Percentiles rank a stretch among this genome's conserved stretches.
Conservation (phyloP, 2,888 invertebrate genomes). For the Agonopterix arenella region DNA sequence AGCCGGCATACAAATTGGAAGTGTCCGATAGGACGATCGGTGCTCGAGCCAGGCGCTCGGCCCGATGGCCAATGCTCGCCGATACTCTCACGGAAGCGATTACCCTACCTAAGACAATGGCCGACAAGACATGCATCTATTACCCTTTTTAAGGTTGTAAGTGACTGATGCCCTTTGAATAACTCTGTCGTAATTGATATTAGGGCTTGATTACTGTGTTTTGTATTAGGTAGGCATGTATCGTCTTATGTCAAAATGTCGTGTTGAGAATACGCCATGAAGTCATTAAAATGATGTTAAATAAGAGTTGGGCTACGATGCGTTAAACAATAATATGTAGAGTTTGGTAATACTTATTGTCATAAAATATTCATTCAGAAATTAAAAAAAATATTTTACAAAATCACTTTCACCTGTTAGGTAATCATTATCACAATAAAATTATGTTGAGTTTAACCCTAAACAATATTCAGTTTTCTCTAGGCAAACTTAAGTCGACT, state of each 20-base stretch:
- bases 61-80: slow-evolving; percentile 28
- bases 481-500: too few species aligned
- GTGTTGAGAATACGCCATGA: neutral
- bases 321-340: too few species aligned
- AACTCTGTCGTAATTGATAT: slow-evolving; percentile 8
- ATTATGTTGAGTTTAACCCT: too few species aligned
- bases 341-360: too few species aligned
- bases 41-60: slow-evolving; percentile 16
- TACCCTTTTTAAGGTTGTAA: slow-evolving; percentile 59
- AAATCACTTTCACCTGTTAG: too few species aligned
- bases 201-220: slow-evolving; percentile 11
- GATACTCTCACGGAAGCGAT: slow-evolving; percentile 71
- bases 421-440: too few species aligned
- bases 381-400: too few species aligned
- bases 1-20: slow-evolving; percentile 61
- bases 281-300: neutral
- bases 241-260: neutral
- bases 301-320: too few species aligned
- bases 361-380: too few species aligned
- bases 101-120: slow-evolving; percentile 68
- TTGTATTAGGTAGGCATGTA: slow-evolving; percentile 2
- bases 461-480: too few species aligned
- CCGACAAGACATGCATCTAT: slow-evolving; percentile 71
- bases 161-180: slow-evolving; percentile 51
- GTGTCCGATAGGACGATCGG: slow-evolving; percentile 50